phyloP scores from a whole-genome alignment of 1,140 invertebrate genomes.

The Drosophila miranda region DNA sequence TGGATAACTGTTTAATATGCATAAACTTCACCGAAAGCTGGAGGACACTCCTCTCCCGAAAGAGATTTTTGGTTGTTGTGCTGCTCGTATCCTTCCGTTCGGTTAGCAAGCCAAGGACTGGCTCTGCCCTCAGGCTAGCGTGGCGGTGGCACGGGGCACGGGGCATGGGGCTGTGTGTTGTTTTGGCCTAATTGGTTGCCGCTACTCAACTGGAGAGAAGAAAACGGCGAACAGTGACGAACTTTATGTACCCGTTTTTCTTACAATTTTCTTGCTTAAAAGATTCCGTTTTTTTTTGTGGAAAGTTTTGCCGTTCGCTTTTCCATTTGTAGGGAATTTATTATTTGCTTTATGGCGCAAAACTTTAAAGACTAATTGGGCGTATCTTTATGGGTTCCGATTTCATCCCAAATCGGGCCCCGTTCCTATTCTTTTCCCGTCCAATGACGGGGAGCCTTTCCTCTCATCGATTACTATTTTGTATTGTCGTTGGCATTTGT shows the following conservation, averaged over 20 bases:
- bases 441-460: not conserved
- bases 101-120: constrained; percentile 39
- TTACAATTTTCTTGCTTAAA: constrained; percentile 26
- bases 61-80: constrained; percentile 48
- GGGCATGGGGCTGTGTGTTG: constrained; percentile 16
- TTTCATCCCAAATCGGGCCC: constrained; percentile 24
- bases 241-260: constrained; percentile 52
- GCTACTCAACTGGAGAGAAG: constrained; percentile 23
- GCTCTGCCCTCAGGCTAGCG: constrained; percentile 20
- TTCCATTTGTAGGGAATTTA: constrained; percentile 39
- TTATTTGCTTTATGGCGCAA: constrained; percentile 40
- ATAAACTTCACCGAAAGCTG: constrained; percentile 55
- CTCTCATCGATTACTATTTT: constrained; percentile 8
- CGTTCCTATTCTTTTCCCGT: not conserved
- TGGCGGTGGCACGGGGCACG: not conserved
- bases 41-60: constrained; percentile 1
- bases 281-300: constrained; percentile 6
- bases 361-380: constrained; percentile 44
- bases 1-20: constrained; percentile 73
- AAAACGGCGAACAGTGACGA: constrained; percentile 8
- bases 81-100: constrained; percentile 44
- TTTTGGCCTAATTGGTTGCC: constrained; percentile 56
- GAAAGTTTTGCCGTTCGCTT: constrained; percentile 16
- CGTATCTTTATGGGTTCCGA: constrained; percentile 34
- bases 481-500: constrained; percentile 7